phyloP scores from a whole-genome alignment of 2,888 invertebrate species.

The Melinaea marsaeus region DNA sequence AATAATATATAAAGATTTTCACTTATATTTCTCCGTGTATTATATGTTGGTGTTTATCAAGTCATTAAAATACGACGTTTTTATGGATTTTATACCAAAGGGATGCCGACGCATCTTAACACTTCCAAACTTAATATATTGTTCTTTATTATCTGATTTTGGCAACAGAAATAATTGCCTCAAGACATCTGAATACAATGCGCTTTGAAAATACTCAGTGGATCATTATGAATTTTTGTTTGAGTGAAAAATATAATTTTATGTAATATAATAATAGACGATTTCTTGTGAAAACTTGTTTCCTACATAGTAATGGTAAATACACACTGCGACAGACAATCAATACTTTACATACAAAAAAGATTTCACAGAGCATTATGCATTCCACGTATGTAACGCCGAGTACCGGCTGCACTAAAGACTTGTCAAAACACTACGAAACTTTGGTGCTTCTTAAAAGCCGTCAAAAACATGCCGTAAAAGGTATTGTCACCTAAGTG shows the following conservation, averaged over 20 bases:
- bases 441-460: conserved; percentile 5
- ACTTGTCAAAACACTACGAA: background rate
- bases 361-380: background rate
- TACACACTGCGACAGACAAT: background rate
- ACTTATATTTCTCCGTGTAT: no score
- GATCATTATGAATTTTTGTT: background rate
- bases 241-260: no score
- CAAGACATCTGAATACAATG: conserved; percentile 12
- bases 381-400: background rate
- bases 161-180: conserved; percentile 24
- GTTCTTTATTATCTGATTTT: conserved; percentile 27
- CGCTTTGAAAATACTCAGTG: conserved; percentile 4
- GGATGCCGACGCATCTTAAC: conserved; percentile 10
- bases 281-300: no score
- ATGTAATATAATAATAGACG: no score
- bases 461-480: background rate
- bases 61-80: background rate
- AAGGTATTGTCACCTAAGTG: no score
- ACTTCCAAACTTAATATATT: conserved; percentile 25
- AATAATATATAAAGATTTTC: no score
- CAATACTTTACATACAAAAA: conserved; percentile 2
- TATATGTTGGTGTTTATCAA: background rate
- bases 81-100: conserved; percentile 22
- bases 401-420: background rate
- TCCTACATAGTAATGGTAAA: background rate